Evolutionary conservation across 2,888 invertebrate species (phyloP).

Genomic region (Gryllus longicercus): DNA sequence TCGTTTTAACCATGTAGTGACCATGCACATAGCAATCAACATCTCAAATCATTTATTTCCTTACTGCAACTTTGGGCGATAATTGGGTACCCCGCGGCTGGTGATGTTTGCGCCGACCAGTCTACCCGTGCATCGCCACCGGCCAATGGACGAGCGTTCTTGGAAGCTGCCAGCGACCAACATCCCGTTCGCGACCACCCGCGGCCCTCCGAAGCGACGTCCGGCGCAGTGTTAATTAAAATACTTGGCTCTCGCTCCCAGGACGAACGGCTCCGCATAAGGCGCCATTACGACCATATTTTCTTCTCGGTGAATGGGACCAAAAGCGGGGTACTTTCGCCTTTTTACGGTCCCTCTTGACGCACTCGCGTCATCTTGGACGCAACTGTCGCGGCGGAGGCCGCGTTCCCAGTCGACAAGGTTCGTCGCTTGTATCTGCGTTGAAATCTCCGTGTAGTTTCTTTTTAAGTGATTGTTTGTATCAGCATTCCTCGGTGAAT

Average conservation of each 20-base stretch:
- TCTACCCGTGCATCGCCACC: too few species aligned
- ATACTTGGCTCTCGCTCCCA: neutral
- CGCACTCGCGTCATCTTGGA: neutral
- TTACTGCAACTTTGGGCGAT: too few species aligned
- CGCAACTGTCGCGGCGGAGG: too few species aligned
- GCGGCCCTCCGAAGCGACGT: neutral
- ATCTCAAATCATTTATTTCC: too few species aligned
- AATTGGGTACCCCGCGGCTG: too few species aligned
- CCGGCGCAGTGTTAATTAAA: neutral
- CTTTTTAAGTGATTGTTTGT: neutral
- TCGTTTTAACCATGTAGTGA: too few species aligned
- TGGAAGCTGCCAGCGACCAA: too few species aligned
- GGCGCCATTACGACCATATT: neutral
- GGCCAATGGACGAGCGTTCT: too few species aligned
- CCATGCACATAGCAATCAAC: too few species aligned
- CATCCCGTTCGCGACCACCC: neutral
- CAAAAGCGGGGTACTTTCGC: neutral
- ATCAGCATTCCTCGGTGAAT: neutral
- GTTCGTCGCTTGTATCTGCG: neutral
- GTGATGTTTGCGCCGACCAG: too few species aligned
- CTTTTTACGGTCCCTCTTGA: neutral
- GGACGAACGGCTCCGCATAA: neutral
- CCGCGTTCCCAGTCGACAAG: neutral
- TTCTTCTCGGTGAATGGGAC: neutral
- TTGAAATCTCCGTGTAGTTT: conserved; percentile 1